These are phyloP conservation scores for Scopus umbretta DNA, from an alignment of 2,113 vertebrate genomes.

Conservation along the genomic window DNA sequence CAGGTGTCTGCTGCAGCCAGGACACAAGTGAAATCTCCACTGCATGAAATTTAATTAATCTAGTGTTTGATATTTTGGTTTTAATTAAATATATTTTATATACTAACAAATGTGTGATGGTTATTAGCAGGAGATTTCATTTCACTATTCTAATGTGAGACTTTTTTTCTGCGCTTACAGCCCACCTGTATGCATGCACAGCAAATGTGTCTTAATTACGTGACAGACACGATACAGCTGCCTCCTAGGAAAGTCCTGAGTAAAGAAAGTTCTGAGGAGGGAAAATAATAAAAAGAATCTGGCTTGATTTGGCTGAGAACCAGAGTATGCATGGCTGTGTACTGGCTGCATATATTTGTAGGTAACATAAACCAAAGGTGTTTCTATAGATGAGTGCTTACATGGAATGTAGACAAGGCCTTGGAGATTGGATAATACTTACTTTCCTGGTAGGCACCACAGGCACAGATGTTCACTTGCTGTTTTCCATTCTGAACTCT, in stretches of 20 bases:
- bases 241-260: neutral
- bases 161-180: neutral
- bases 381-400: neutral
- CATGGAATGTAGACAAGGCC: neutral
- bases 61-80: neutral
- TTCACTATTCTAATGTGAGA: neutral
- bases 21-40: neutral
- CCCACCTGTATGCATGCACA: neutral
- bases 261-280: neutral
- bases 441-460: neutral
- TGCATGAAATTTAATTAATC: neutral
- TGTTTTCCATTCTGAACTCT: neutral
- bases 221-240: neutral
- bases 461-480: neutral
- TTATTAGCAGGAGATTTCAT: neutral
- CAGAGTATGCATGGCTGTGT: neutral
- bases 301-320: neutral
- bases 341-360: neutral
- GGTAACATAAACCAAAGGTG: neutral
- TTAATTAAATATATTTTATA: constrained; percentile 15
- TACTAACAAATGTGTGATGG: neutral
- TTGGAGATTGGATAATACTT: neutral
- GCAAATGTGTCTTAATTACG: neutral
- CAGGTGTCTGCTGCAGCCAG: neutral
- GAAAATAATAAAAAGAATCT: neutral